These are phyloP conservation scores for Montipora efflorescens DNA, from an alignment of 64 coral and sea anemone species.

Conservation along the genomic window DNA sequence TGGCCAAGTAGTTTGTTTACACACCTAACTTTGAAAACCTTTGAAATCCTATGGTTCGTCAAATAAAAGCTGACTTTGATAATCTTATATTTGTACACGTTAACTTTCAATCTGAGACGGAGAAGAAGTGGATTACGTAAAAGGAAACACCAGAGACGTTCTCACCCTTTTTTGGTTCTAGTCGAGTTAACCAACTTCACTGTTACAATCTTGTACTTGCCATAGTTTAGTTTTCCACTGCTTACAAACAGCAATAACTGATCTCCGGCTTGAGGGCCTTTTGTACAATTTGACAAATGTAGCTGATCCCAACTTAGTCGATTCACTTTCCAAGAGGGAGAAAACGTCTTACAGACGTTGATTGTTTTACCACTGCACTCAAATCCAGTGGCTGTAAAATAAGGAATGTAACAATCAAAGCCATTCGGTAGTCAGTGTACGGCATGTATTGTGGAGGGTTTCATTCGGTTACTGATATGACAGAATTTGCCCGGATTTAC, in stretches of 20 bases:
- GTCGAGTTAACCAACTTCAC: background rate
- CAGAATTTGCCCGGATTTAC: too few species aligned
- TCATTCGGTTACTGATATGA: too few species aligned
- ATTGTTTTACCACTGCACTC: background rate
- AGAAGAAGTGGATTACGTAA: too few species aligned
- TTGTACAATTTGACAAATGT: background rate
- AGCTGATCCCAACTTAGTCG: background rate
- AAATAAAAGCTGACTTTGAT: too few species aligned
- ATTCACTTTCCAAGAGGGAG: background rate
- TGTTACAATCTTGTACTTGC: background rate
- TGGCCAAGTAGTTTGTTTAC: too few species aligned
- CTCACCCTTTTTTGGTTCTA: background rate
- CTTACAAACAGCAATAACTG: constrained; percentile 3
- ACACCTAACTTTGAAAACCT: too few species aligned
- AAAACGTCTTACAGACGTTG: background rate
- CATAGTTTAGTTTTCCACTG: background rate
- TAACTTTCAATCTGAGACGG: too few species aligned
- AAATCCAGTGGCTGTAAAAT: background rate
- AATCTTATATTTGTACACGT: too few species aligned
- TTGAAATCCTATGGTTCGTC: too few species aligned
- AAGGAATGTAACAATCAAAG: too few species aligned
- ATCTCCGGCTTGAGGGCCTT: background rate
- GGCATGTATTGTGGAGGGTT: too few species aligned
- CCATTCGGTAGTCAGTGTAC: too few species aligned
- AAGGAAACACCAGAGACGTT: background rate